phyloP scores from a whole-genome alignment of 2,797 vertebrate species.

The Xenentodon cancila region DNA sequence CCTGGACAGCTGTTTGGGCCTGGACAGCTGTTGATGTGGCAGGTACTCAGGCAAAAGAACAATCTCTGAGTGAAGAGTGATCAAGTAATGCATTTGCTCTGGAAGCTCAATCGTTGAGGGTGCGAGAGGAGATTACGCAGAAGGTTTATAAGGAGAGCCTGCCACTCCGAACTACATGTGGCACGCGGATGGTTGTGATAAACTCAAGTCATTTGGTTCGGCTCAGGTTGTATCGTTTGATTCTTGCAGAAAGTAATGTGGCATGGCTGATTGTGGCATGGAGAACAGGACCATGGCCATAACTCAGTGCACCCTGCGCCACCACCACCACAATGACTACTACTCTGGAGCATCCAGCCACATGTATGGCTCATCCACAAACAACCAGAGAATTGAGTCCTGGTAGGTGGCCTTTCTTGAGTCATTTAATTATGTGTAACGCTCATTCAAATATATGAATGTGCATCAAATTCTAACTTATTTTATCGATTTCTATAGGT shows the following conservation, averaged over 20 bases:
- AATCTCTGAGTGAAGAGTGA: neutral
- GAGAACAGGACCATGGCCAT: slow-evolving; percentile 2
- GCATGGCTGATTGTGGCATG: slow-evolving; percentile 6
- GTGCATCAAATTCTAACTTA: too few relatives aligned
- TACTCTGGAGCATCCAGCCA: slow-evolving; percentile 27
- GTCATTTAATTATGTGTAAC: too few relatives aligned
- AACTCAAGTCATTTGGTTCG: slow-evolving; percentile 5
- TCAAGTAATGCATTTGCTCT: neutral
- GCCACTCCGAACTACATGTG: slow-evolving; percentile 10
- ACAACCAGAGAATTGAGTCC: slow-evolving; percentile 14
- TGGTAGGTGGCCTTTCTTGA: neutral
- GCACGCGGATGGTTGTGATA: slow-evolving; percentile 11
- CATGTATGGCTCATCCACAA: slow-evolving; percentile 24
- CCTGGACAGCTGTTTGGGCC: slow-evolving; percentile 9
- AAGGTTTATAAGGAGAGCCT: neutral
- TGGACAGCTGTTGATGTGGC: too few relatives aligned
- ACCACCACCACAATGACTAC: slow-evolving; percentile 22
- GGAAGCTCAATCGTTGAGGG: neutral
- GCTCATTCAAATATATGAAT: too few relatives aligned
- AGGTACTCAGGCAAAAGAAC: slow-evolving; percentile 1
- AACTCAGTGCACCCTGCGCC: slow-evolving; percentile 12
- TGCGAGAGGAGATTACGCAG: slow-evolving; percentile 1
- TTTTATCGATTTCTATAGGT: slow-evolving; percentile 15
- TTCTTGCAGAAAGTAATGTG: neutral
- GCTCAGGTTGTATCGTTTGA: neutral